phyloP scores from a whole-genome alignment of 2,888 invertebrate genomes.

The Archips crataeganus region DNA sequence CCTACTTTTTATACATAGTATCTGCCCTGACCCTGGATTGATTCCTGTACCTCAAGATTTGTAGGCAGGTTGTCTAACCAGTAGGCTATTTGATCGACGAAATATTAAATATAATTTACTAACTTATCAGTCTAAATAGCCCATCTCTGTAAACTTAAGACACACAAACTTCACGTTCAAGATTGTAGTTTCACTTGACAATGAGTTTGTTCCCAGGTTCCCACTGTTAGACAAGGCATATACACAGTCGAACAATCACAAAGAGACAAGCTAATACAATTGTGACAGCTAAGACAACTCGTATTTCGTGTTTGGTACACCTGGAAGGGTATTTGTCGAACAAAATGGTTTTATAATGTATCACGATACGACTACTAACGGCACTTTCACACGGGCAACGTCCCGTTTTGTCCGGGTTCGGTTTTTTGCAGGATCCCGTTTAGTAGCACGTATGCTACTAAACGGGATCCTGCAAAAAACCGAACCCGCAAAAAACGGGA shows the following conservation, averaged over 20 bases:
- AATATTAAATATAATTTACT: background rate
- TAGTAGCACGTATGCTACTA: too few species aligned
- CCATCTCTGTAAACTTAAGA: background rate
- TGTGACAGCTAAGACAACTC: constrained; percentile 28
- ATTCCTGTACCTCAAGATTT: too few species aligned
- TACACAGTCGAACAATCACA: constrained; percentile 21
- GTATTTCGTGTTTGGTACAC: constrained; percentile 4
- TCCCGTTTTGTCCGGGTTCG: too few species aligned
- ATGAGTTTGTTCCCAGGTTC: constrained; percentile 32
- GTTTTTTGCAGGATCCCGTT: too few species aligned
- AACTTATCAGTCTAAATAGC: background rate
- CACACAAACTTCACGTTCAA: constrained; percentile 27
- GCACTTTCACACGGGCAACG: too few species aligned
- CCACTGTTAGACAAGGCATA: constrained; percentile 23
- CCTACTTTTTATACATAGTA: too few species aligned
- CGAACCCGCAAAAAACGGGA: too few species aligned
- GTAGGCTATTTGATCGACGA: too few species aligned
- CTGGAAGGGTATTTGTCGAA: background rate
- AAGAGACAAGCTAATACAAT: constrained; percentile 15
- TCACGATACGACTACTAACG: too few species aligned
- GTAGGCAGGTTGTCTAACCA: too few species aligned
- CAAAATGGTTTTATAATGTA: background rate
- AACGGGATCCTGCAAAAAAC: too few species aligned
- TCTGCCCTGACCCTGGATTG: too few species aligned
- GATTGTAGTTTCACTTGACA: constrained; percentile 29